Base-by-base conservation (phyloP, 2,113 vertebrate genomes). In the Hippocampus abdominalis region DNA sequence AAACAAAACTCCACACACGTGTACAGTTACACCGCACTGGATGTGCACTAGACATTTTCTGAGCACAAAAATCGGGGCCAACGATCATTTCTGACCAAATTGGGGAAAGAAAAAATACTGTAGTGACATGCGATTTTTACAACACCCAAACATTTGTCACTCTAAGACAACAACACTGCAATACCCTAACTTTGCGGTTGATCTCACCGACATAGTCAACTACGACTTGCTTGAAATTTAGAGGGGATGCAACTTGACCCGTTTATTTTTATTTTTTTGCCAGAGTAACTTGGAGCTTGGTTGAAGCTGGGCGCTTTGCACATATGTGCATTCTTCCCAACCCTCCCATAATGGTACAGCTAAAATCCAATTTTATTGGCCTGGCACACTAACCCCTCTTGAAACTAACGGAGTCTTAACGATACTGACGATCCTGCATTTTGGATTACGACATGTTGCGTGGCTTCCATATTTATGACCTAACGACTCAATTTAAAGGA, bases 381-480 rank as follows among this genome's bases (percentile, higher is more conserved):
- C 44, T 62, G 25, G n/a, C 72, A 70, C 74, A 67, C 39, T 68
- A 49, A 68, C 23, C 21, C 64, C 65, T 68, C 51, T 48, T 72
- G 63, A 29, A 3, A 68, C 42, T 81, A 78, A 85, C 64, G 78
- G 68, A 27, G 64, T 1, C 70, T 80, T 44, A 83, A 83, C 64
- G 73, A 63, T 6, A 54, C 65, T 66, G 69, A 73, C 3, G 68
- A 73, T 32, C 68, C 71, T 21, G 12, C 1, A 0, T 42, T 64
- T 32, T 44, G 42, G 20, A 40, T 42, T 23, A 63, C 44, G 4
- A 32, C 46, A 8, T 27, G 11, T 57, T 4, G 59, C 36, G 29
- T 16, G 48, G 32, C 64, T 72, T 36, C 56, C 40, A 77, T 71
- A 16, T 84, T 86, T 84, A 84, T 73, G 71, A 66, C 80, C 15